Evolutionary conservation across 1,140 invertebrate genomes (phyloP).

Genomic region (Drosophila jambulina): DNA sequence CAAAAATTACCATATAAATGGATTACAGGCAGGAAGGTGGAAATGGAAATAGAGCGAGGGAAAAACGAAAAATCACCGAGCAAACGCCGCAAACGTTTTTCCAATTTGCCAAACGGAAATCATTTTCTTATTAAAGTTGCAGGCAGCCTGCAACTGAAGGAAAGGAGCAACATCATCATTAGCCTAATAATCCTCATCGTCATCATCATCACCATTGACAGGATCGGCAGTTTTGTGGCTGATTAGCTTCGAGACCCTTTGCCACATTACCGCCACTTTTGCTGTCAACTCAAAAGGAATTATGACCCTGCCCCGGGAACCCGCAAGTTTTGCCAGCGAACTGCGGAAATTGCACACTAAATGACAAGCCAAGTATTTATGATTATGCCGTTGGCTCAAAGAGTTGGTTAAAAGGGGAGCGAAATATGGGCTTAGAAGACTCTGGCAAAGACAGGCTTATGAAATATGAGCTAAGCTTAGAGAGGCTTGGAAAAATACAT

Average conservation of each 20-base stretch:
- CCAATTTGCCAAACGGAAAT: slow-evolving; percentile 83
- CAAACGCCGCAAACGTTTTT: slow-evolving; percentile 73
- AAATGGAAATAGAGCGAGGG: slow-evolving; percentile 42
- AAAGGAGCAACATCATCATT: slow-evolving; percentile 12
- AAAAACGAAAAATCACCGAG: slow-evolving; percentile 27
- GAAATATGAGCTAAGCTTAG: slow-evolving; percentile 10
- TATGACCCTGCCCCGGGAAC: slow-evolving; percentile 50
- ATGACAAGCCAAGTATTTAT: slow-evolving; percentile 61
- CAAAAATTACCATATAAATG: slow-evolving; percentile 82
- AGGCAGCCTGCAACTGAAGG: slow-evolving; percentile 42
- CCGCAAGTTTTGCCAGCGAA: slow-evolving; percentile 40
- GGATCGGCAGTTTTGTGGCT: slow-evolving; percentile 46
- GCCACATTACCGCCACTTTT: slow-evolving; percentile 75
- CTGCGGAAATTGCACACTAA: slow-evolving; percentile 56
- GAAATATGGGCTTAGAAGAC: not conserved
- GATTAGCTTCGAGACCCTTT: slow-evolving; percentile 69
- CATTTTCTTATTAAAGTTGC: slow-evolving; percentile 82
- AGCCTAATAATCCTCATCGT: slow-evolving; percentile 30
- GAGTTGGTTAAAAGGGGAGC: slow-evolving; percentile 1
- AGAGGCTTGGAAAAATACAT: not conserved
- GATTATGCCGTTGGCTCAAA: slow-evolving; percentile 37
- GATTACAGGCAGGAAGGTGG: slow-evolving; percentile 55
- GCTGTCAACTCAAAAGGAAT: slow-evolving; percentile 72
- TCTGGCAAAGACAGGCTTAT: slow-evolving; percentile 16
- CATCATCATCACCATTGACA: slow-evolving; percentile 5